Evolutionary conservation across 2,797 vertebrate species (phyloP), one percentile per base, ranked within the genome.

Genomic region (Catharus ustulatus): DNA sequence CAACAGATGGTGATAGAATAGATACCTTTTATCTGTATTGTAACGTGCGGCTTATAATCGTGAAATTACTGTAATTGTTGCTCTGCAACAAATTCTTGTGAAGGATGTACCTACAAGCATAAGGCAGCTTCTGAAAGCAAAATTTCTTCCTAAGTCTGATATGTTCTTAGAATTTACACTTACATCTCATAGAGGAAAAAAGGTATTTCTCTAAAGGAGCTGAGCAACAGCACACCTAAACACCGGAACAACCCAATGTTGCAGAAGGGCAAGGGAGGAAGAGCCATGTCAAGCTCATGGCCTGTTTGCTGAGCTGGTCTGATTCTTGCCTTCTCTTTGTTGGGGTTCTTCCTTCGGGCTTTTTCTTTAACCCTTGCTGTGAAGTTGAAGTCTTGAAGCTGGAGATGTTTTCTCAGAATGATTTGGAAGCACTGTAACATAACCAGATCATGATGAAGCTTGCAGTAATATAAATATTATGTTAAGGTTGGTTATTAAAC

Each of bases 251-350:
- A 19, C 7, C 3, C 11, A 13, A 26, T 38, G 13, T 24, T 73
- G 5, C 15, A 36, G 57, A 34, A 86, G 30, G 17, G 23, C 16
- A 24, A 46, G 38, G 18, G 45, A 63, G 20, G n/a, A 63, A 42
- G 34, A 81, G 46, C 13, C 20, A 18, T 0, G 0, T 61, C 61
- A 54, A 55, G 40, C n/a, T 54, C 15, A 9, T 23, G 12, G 7
- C 16, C 6, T 14, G 6, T 45, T 26, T 77, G 10, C 66, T 3
- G 6, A 45, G 32, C 18, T 42, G 32, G 6, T 20, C 55, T 87
- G 24, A 13, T 72, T 27, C 22, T n/a, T 73, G 21, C 10, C 17
- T 84, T 49, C 26, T 49, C 16, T 61, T 86, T 36, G 8, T 6
- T 83, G 46, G 36, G 3, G 3, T 66, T 79, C 3, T 85, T 79